phyloP scores from a whole-genome alignment of 2,888 invertebrate species.

The Coenonympha glycerion region DNA sequence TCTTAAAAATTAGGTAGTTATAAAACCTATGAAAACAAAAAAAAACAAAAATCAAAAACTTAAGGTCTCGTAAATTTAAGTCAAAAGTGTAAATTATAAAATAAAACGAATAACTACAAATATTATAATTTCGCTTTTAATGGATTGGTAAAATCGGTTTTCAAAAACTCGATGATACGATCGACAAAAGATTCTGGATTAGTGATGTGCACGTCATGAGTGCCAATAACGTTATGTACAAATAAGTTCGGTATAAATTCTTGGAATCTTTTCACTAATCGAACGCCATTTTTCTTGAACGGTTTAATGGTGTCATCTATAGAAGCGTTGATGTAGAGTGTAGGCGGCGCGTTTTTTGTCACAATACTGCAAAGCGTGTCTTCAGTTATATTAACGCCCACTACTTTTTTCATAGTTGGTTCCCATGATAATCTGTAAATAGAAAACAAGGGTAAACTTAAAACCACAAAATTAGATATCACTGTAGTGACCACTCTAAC shows the following conservation, averaged over 20 bases:
- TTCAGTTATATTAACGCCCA: conserved; percentile 33
- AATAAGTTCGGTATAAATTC: conserved; percentile 34
- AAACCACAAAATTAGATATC: too few relatives aligned
- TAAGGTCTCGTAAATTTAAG: too few relatives aligned
- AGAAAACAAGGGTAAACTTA: too few relatives aligned
- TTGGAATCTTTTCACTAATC: conserved; percentile 36
- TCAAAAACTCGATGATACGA: conserved; percentile 49
- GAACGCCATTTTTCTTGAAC: conserved; percentile 31
- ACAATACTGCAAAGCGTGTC: conserved; percentile 33
- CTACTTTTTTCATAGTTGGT: conserved; percentile 42
- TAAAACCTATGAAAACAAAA: too few relatives aligned
- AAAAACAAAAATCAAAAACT: too few relatives aligned
- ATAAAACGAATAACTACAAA: neutral
- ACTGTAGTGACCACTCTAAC: too few relatives aligned
- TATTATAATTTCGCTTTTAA: conserved; percentile 10
- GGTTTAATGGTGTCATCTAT: conserved; percentile 20
- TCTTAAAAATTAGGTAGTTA: too few relatives aligned
- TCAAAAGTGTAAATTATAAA: too few relatives aligned
- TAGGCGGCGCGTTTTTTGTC: conserved; percentile 34
- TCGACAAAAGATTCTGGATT: conserved; percentile 65
- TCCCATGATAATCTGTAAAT: conserved; percentile 49
- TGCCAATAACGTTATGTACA: conserved; percentile 55
- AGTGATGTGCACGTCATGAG: conserved; percentile 77
- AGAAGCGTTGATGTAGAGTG: conserved; percentile 37
- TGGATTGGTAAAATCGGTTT: conserved; percentile 18